Percentiles rank a stretch among this genome's conserved stretches.
Evolutionary conservation across 2,888 invertebrate species (phyloP).

Genomic region (Limnephilus rhombicus): DNA sequence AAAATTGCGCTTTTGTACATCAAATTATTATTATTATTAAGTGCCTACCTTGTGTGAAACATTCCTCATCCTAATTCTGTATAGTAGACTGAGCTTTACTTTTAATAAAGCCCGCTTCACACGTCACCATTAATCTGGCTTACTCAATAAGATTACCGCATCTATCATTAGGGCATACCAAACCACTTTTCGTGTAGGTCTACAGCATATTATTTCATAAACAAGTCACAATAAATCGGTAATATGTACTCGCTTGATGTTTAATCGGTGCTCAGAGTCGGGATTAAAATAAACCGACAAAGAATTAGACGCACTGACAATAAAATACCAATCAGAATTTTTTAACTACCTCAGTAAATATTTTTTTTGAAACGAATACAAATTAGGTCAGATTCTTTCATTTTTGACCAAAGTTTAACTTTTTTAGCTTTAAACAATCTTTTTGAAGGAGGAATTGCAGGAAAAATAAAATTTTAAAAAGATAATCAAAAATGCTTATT

Average conservation of each 20-base stretch:
- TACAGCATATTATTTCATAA: not conserved
- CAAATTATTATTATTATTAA: not conserved
- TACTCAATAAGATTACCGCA: not conserved
- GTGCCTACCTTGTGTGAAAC: not conserved
- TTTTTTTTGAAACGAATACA: not conserved
- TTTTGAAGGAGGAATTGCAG: too few species aligned
- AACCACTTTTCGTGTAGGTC: not conserved
- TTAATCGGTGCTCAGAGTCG: not conserved
- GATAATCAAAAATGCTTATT: not conserved
- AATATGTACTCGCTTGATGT: not conserved
- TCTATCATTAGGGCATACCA: not conserved
- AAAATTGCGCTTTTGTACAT: too few species aligned
- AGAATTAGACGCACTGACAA: not conserved
- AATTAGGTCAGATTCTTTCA: not conserved
- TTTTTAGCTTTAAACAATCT: not conserved
- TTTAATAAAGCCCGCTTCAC: slow-evolving; percentile 11
- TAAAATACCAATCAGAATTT: not conserved
- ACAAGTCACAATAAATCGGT: not conserved
- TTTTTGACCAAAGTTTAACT: not conserved
- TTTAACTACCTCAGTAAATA: not conserved
- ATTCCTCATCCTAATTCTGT: not conserved
- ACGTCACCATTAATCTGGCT: slow-evolving; percentile 31
- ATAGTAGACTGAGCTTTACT: not conserved
- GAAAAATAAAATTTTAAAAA: too few species aligned
- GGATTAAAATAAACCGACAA: slow-evolving; percentile 11